Evolutionary conservation across 2,888 invertebrate species (phyloP).

Genomic region (Frankliniella fusca): DNA sequence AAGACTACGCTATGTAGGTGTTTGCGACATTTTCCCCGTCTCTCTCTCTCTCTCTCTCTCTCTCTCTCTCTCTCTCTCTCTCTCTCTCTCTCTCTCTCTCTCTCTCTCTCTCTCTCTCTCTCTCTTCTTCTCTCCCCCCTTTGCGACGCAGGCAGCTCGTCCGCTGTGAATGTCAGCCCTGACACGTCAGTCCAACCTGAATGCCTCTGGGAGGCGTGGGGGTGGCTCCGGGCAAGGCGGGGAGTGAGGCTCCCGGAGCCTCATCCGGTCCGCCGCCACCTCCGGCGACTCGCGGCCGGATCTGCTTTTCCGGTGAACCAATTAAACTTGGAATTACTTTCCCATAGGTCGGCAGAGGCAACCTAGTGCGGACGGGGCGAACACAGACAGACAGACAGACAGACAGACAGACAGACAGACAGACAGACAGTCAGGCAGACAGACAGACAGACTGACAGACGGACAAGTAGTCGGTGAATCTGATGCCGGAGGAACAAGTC

Average conservation of each 20-base stretch:
- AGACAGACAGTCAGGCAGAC: neutral
- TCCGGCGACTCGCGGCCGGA: neutral
- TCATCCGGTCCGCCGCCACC: neutral
- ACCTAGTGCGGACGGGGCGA: neutral
- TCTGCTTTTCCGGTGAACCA: constrained; percentile 6
- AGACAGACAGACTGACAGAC: neutral
- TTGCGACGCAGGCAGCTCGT: too few species aligned
- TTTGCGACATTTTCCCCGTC: too few species aligned
- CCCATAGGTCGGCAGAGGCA: neutral
- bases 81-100: too few species aligned
- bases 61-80: too few species aligned
- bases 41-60: too few species aligned
- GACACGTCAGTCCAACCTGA: too few species aligned
- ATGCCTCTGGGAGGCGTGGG: too few species aligned
- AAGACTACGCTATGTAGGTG: too few species aligned
- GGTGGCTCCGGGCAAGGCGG: neutral
- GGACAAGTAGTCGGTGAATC: neutral
- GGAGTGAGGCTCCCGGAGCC: neutral
- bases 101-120: too few species aligned
- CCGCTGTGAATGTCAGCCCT: too few species aligned
- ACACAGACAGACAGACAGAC: neutral
- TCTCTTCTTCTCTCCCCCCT: too few species aligned
- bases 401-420: neutral
- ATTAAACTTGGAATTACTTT: constrained; percentile 27
- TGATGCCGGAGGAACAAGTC: neutral